phyloP scores from a whole-genome alignment of 2,797 vertebrate species.

The Sciurus vulgaris region DNA sequence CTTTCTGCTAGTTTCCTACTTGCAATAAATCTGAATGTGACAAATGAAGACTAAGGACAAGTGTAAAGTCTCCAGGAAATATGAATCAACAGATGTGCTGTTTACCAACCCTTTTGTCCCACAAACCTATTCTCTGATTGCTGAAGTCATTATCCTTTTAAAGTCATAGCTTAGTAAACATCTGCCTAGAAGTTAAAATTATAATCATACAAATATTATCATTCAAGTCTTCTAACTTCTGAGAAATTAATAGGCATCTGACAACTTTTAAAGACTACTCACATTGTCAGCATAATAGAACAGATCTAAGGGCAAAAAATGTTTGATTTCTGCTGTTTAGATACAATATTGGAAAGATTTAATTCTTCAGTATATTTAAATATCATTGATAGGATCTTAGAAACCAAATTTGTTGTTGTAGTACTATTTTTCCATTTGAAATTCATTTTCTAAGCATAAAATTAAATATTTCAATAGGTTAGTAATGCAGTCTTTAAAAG shows the following conservation, averaged over 20 bases:
- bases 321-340: background rate
- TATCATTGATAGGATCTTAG: background rate
- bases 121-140: slow-evolving; percentile 3
- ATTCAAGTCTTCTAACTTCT: slow-evolving; percentile 32
- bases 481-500: background rate
- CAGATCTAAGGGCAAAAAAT: background rate
- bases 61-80: slow-evolving; percentile 60
- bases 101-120: background rate
- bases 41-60: slow-evolving; percentile 70
- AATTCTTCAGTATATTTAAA: slow-evolving; percentile 50
- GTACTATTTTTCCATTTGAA: background rate
- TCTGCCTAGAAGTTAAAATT: slow-evolving; percentile 57
- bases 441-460: background rate
- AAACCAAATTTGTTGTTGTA: background rate
- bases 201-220: slow-evolving; percentile 14
- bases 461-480: background rate
- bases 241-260: background rate
- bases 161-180: slow-evolving; percentile 41
- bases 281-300: background rate
- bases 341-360: background rate
- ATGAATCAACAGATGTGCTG: slow-evolving; percentile 62
- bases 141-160: slow-evolving; percentile 17
- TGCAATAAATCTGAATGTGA: slow-evolving; percentile 68
- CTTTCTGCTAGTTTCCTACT: slow-evolving; percentile 54
- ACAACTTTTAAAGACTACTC: slow-evolving; percentile 20